Evolutionary conservation across 2,888 invertebrate species (phyloP), one percentile per base, ranked within the genome.

Genomic region (Adelognathus sp.): DNA sequence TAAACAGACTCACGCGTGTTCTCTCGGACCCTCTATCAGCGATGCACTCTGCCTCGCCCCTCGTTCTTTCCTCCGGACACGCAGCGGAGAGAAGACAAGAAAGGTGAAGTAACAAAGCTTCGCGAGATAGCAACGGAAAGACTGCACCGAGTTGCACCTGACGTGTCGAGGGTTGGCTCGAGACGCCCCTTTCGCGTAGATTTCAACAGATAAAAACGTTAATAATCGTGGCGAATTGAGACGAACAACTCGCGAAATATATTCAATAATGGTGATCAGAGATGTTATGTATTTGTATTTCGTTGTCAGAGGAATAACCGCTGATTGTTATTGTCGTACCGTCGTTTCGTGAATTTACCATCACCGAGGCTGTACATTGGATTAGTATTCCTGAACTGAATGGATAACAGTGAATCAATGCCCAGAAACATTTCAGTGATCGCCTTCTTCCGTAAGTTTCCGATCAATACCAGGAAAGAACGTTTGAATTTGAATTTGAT

Each of bases 191-290:
- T 83, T 52, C 71, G 54, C 79, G 80, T 82, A 84, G 86, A 88
- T 88, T 80, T n/a, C 29, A 64, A 24, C 24, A 64, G 89, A 88
- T 88, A 88, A 61, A 80, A 78, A 85, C 82, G 85, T 82, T 87
- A 87, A 88, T 85, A 54, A 36, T 29, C 81, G 79, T 78, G 27
- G 84, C 81, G 83, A 84, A 88, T 87, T 83, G 84, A 86, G 86
- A 86, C 82, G 70, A 79, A 64, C 52, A 29, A 33, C 29, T 21
- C 1, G 27, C 36, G 18, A 64, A 39, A 58, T 21, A 50, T 31
- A 27, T 27, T 27, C 63, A 31, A 11, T 24, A n/a, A 14, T 41
- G 14, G 1, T n/a, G 33, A 29, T 29, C 39, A 39, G 21, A 16
- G n/a, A 44, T 29, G 5, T 39, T 71, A 11, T 63, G 31, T 41